Conservation (phyloP, 2,797 vertebrate species). For the Poeciliopsis presidionis region DNA sequence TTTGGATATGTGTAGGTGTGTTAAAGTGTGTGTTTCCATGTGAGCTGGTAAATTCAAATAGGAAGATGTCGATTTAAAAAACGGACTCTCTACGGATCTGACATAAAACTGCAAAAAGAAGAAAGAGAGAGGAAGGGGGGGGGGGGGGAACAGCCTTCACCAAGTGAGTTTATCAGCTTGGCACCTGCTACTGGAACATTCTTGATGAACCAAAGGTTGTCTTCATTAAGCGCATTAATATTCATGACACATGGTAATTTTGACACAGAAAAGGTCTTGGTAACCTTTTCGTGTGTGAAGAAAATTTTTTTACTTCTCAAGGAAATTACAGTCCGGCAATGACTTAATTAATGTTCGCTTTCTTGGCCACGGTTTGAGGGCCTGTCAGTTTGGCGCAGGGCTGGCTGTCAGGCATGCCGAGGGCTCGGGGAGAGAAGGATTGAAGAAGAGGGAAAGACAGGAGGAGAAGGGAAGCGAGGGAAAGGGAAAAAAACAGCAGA, state of each 20-base stretch:
- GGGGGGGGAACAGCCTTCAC: constrained; percentile 78
- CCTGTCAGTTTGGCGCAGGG: constrained; percentile 96
- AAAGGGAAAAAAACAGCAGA: constrained; percentile 63
- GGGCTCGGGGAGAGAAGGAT: constrained; percentile 77
- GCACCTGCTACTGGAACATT: constrained; percentile 99
- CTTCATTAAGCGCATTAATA: constrained; percentile 99
- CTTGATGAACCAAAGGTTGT: constrained; percentile 99
- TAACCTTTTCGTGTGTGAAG: constrained; percentile 99
- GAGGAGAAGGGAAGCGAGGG: constrained; percentile 73
- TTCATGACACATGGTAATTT: constrained; percentile 99
- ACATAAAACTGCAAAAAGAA: constrained; percentile 76
- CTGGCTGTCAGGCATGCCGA: constrained; percentile 89
- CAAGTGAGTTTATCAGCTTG: constrained; percentile 93
- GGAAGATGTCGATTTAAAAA: constrained; percentile 84
- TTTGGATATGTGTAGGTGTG: constrained; percentile 27
- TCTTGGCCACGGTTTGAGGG: constrained; percentile 92
- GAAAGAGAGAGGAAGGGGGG: constrained; percentile 60
- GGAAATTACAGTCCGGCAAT: constrained; percentile 99
- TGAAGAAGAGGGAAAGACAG: constrained; percentile 78
- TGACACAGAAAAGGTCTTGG: constrained; percentile 99
- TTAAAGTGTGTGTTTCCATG: constrained; percentile 43
- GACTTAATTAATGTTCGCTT: constrained; percentile 99
- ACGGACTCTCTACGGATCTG: constrained; percentile 82
- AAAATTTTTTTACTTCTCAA: constrained; percentile 99
- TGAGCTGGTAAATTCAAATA: constrained; percentile 66